Evolutionary conservation across 1,140 invertebrate species (phyloP), one percentile per base, ranked within the genome.

Genomic region (Nymphalis io): DNA sequence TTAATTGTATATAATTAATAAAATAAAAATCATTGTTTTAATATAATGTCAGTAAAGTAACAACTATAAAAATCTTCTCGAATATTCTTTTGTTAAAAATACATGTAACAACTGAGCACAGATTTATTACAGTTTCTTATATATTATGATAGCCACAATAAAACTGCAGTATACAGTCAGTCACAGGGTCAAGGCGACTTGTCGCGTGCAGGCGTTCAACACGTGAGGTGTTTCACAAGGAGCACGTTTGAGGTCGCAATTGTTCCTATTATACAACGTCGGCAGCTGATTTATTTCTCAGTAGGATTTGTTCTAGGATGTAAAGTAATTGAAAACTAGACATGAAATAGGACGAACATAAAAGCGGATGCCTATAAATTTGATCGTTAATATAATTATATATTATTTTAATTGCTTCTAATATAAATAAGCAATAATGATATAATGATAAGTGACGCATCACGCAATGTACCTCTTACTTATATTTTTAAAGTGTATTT

Each of bases 171-270:
- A n/a, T 16, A 16, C n/a, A 46, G 44, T 23, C 15, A 55, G 42
- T 48, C 59, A 61, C 48, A 68, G 42, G 68, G 68, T 64, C 68
- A 70, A 70, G 68, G 61, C 20, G 40, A 55, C 11, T 3, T 33
- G 44, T 68, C 48, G 66, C 61, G 58, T 72, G 63, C 48, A 40
- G 12, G 13, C 5, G 12, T 51, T 20, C 23, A 11, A 66, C 70
- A 72, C 70, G 70, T 71, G 70, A 66, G 70, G 57, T 33, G 68
- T 69, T 33, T 69, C 53, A 57, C 68, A 72, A 71, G 57, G 62
- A 65, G 39, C 23, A 13, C 21, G n/a, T 27, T n/a, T 27, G n/a
- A 63, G 68, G 15, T 46, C 69, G 21, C 42, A 60, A 60, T 60
- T 71, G 33, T 60, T 71, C 57, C 38, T 44, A 69, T 42, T 60